Evolutionary conservation across 64 coral and sea anemone genomes (phyloP), one percentile per base, ranked within the genome.

Genomic region (Stylophora pistillata): DNA sequence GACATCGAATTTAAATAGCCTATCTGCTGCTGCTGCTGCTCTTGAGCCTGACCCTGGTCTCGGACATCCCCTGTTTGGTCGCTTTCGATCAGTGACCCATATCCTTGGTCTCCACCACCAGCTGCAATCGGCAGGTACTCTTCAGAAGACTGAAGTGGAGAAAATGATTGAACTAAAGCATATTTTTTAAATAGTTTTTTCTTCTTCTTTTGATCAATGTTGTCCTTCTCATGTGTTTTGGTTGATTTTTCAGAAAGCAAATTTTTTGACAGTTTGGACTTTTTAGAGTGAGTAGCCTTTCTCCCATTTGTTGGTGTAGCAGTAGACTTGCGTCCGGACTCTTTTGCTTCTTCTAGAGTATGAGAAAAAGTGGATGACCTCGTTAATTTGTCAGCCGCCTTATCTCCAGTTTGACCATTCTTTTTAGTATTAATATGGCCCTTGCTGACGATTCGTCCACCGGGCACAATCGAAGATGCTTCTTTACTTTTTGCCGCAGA

Each of bases 131-230:
- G 20, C 31, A 26, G 80, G 23, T 84, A 32, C 59, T 58, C 15
- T 53, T 55, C 62, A 53, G 62, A 25, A 10, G 80, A 26, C 34
- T 84, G 80, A 53, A 84, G 21, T 69, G 61, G 61, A 69, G 9
- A n/a, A 20, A 70, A 25, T 17, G 80, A 70, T 52, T 84, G 80
- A 84, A 84, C 41, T 21, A 84, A 47, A 69, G 80, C 60, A 26
- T 84, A 84, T 27, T 84, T 84, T 15, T 84, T 84, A 84, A 69
- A 65, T 16, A 84, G 9, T 33, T 34, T 84, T 69, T 84, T 84
- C 60, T 68, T 79, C 30, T 79, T 79, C 54, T 15, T 57, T 14
- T 25, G 25, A 31, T 11, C 6, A 79, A 47, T 7, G 37, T 28
- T 31, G 15, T 29, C 65, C 61, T 47, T 84, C 26, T 30, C 31